Conservation (phyloP, 2,888 invertebrate genomes). For the Panzeria rudis region DNA sequence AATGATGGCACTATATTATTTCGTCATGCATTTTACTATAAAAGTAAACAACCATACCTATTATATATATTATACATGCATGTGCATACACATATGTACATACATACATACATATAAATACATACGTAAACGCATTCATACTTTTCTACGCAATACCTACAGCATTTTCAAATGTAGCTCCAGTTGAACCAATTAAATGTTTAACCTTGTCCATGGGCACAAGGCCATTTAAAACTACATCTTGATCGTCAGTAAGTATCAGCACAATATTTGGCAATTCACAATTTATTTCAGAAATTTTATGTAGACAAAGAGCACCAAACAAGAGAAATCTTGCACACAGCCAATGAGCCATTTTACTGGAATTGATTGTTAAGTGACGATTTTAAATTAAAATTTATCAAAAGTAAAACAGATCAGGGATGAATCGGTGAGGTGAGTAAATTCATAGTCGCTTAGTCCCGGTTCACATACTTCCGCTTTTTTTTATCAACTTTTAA, state of each 20-base stretch:
- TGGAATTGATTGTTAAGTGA: not conserved
- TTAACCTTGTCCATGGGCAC: conserved; percentile 88
- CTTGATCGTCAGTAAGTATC: conserved; percentile 94
- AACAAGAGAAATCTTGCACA: not conserved
- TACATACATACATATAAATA: no score
- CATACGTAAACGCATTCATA: no score
- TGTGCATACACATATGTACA: no score
- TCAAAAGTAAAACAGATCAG: not conserved
- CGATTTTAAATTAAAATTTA: conserved; percentile 5
- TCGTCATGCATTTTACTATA: no score
- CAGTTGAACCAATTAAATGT: conserved; percentile 86
- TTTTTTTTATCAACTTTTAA: no score
- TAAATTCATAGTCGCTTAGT: no score
- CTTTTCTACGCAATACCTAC: conserved; percentile 85
- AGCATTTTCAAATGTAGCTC: conserved; percentile 89
- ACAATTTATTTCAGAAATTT: not conserved
- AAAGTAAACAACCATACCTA: no score
- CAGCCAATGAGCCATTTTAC: conserved; percentile 30
- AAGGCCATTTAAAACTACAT: conserved; percentile 90
- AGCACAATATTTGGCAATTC: conserved; percentile 89
- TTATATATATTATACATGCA: no score
- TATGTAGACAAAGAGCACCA: not conserved
- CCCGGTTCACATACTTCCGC: no score
- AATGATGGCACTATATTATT: no score
- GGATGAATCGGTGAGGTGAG: conserved; percentile 33